Evolutionary conservation across 2,888 invertebrate genomes (phyloP).

Genomic region (Acleris holmiana): DNA sequence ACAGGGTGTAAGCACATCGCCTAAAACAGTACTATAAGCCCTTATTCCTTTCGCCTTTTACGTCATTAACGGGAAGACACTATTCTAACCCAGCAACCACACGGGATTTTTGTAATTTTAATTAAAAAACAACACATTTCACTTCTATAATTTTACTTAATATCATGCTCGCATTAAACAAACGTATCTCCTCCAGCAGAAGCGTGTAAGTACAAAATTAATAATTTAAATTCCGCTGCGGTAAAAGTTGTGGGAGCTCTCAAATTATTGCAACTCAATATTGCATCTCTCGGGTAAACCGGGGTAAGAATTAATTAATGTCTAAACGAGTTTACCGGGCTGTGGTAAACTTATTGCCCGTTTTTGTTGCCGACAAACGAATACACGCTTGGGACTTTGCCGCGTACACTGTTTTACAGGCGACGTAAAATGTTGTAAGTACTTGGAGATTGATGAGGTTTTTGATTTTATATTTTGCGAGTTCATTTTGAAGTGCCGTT

Average conservation of each 20-base stretch:
- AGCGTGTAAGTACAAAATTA: slow-evolving; percentile 17
- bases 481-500: neutral
- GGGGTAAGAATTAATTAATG: slow-evolving; percentile 27
- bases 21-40: no score
- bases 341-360: slow-evolving; percentile 2
- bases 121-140: no score
- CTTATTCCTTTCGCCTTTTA: no score
- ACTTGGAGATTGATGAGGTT: slow-evolving; percentile 12
- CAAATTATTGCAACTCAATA: slow-evolving; percentile 31
- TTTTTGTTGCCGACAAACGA: slow-evolving; percentile 25
- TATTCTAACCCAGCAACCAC: no score
- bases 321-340: slow-evolving; percentile 19
- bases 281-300: slow-evolving; percentile 22
- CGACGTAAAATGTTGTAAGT: slow-evolving; percentile 18
- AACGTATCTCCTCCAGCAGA: slow-evolving; percentile 1
- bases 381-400: slow-evolving; percentile 23
- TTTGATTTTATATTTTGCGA: slow-evolving; percentile 6
- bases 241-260: slow-evolving; percentile 8
- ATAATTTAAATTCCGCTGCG: slow-evolving; percentile 18
- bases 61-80: no score
- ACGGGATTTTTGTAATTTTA: no score
- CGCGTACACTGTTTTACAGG: slow-evolving; percentile 24
- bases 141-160: no score
- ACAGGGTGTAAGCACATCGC: no score
- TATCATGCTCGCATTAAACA: no score